These are phyloP conservation scores for Pelobates cultripes DNA, from an alignment of 2,797 vertebrate genomes.

Conservation along the genomic window DNA sequence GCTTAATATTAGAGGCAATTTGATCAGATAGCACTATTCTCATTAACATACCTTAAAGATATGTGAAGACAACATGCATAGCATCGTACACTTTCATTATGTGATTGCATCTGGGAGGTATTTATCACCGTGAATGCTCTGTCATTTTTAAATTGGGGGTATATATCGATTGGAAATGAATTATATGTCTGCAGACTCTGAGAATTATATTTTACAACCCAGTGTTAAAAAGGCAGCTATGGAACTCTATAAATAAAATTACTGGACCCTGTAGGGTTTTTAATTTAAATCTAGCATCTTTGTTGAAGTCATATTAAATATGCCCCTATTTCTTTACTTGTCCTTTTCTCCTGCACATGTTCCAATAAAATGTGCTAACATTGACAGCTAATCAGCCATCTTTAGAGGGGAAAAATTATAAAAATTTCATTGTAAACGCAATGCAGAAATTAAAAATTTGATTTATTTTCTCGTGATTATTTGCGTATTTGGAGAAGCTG, in stretches of 20 bases:
- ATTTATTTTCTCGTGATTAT: conserved; percentile 59
- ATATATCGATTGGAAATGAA: neutral
- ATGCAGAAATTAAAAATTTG: conserved; percentile 52
- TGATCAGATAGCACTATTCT: neutral
- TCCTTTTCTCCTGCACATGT: conserved; percentile 54
- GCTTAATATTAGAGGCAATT: neutral
- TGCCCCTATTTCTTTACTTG: conserved; percentile 33
- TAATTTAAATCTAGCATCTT: conserved; percentile 51
- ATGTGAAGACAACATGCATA: neutral
- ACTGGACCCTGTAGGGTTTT: conserved; percentile 13
- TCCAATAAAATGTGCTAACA: conserved; percentile 55
- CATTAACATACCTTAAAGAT: neutral
- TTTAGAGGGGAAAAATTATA: neutral
- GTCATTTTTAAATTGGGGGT: neutral
- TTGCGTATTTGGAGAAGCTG: conserved; percentile 53
- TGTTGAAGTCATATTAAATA: conserved; percentile 29
- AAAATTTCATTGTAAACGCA: conserved; percentile 42
- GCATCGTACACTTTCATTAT: neutral
- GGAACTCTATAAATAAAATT: neutral
- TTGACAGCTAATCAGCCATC: conserved; percentile 10
- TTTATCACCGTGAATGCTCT: neutral
- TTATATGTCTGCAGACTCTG: neutral
- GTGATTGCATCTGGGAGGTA: neutral
- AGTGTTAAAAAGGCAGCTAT: conserved; percentile 14
- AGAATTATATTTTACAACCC: conserved; percentile 30